Evolutionary conservation across 1,140 invertebrate genomes (phyloP), one percentile per base, ranked within the genome.

Genomic region (Anastrepha obliqua): DNA sequence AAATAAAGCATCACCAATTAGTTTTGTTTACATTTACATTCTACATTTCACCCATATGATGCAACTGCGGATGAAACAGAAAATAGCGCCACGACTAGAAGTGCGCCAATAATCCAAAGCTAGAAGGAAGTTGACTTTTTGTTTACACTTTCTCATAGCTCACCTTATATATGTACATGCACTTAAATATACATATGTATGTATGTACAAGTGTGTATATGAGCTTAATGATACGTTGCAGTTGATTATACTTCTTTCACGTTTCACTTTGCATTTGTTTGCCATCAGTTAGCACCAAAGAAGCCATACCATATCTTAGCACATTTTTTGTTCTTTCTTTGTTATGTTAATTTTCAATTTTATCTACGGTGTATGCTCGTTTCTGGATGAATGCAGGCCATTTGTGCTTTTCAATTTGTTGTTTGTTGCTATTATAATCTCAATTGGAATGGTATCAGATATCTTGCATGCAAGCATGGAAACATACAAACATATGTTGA

Each of bases 21-120:
- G 20, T 81, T 81, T 29, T 81, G 74, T 81, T 81, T 81, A 81
- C 74, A 58, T 55, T 55, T 81, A 55, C 70, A 17, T 55, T 55
- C 51, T 47, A 44, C 44, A 74, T 74, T 47, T 74, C 7, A 17
- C 42, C 44, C 6, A 8, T 29, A 29, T 81, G 74, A 81, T 81
- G 74, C 74, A 81, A 55, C 20, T 42, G 47, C 44, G 20, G 44
- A 6, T 29, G 47, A n/a, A 55, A n/a, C 11, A 55, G 47, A n/a
- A 81, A 81, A n/a, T 81, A 42, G 3, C n/a, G 3, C 7, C 29
- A 51, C 4, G 47, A 20, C 6, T 55, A 58, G 47, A 20, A 5
- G 67, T 47, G 67, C 17, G 39, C 13, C n/a, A 81, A n/a, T 47
- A 5, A 8, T 81, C 74, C 74, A 81, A 20, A 55, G 11, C 51